Evolutionary conservation across 1,140 invertebrate species (phyloP).

Genomic region (Bombus polaris): DNA sequence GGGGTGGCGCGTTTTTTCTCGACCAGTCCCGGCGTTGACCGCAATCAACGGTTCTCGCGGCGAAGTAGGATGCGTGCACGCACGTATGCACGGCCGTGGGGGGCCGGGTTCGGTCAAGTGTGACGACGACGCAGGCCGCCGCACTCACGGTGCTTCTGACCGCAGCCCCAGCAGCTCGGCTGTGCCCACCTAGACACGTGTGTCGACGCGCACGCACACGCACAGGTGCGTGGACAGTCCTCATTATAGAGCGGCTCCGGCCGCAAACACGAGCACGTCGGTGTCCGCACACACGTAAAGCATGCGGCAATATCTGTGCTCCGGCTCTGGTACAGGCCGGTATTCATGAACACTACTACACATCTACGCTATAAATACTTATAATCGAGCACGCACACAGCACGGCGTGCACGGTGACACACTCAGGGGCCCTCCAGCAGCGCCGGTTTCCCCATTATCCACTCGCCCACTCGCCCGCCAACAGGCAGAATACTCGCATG

Average conservation of each 20-base stretch:
- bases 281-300: conserved; percentile 16
- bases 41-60: conserved; percentile 64
- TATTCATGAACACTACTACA: conserved; percentile 39
- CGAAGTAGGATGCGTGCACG: conserved; percentile 50
- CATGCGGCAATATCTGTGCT: conserved; percentile 29
- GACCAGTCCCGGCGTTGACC: conserved; percentile 62
- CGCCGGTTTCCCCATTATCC: conserved; percentile 65
- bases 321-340: neutral
- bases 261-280: conserved; percentile 50
- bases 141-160: conserved; percentile 51
- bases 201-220: conserved; percentile 18
- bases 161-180: conserved; percentile 8
- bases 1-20: conserved; percentile 55
- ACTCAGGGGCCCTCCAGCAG: conserved; percentile 55
- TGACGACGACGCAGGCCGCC: conserved; percentile 51
- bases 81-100: neutral
- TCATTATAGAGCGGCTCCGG: conserved; percentile 37
- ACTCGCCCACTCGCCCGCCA: conserved; percentile 57
- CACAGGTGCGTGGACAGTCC: conserved; percentile 51
- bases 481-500: conserved; percentile 68
- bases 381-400: conserved; percentile 35
- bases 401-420: conserved; percentile 40
- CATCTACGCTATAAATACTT: conserved; percentile 55
- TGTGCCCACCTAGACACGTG: conserved; percentile 11
- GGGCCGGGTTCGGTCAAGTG: conserved; percentile 35